These are phyloP conservation scores for Autographa pulchrina DNA, from an alignment of 2,888 invertebrate species.

Conservation along the genomic window DNA sequence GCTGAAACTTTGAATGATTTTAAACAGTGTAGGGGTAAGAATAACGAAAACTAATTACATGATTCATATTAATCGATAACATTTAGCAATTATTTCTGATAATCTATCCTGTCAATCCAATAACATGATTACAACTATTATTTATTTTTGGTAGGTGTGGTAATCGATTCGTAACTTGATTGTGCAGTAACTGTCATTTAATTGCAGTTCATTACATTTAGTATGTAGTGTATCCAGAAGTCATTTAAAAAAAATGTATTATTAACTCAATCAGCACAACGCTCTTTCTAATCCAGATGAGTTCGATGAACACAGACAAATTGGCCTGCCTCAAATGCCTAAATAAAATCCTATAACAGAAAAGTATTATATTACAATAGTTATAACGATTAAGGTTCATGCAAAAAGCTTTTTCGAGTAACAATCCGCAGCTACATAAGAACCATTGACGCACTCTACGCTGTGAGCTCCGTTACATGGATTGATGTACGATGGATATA, in stretches of 20 bases:
- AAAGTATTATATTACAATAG: conserved; percentile 4
- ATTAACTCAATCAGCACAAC: too few relatives aligned
- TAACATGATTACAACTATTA: background rate
- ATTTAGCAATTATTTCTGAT: background rate
- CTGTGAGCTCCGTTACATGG: conserved; percentile 2
- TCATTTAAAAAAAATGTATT: too few relatives aligned
- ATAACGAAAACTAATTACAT: background rate
- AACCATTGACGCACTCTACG: conserved; percentile 1
- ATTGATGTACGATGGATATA: conserved; percentile 4
- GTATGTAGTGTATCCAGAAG: too few relatives aligned
- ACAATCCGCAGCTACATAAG: background rate
- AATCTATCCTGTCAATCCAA: background rate
- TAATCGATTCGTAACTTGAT: background rate
- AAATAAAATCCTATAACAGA: background rate
- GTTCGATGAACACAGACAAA: background rate
- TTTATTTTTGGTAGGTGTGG: background rate
- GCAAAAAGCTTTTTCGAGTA: conserved; percentile 4
- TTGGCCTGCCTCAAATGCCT: background rate
- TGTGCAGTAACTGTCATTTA: background rate
- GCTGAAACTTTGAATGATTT: conserved; percentile 24
- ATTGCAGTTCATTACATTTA: background rate
- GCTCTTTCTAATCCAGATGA: background rate
- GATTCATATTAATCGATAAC: conserved; percentile 13
- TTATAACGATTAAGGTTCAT: background rate
- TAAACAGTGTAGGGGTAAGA: background rate